A percentile compares a stretch with the other conserved stretches of the same genome.
Conservation (phyloP, 1,140 invertebrate species). For the Cecropterus lyciades region DNA sequence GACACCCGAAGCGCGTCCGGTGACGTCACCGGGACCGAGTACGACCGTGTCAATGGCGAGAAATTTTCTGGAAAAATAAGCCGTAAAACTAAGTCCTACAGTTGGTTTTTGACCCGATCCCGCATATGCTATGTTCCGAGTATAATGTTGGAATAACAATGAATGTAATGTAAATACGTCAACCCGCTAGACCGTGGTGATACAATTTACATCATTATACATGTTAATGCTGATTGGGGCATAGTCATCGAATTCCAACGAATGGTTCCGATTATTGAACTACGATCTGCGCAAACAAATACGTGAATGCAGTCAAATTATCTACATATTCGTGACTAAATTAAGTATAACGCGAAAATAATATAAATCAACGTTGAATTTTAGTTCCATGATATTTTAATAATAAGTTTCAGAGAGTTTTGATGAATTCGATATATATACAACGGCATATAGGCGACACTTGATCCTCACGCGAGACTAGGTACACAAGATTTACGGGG, state of each 20-base stretch:
- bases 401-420: too few species aligned
- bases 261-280: slow-evolving; percentile 6
- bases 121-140: neutral
- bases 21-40: slow-evolving; percentile 59
- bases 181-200: slow-evolving; percentile 41
- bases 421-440: too few species aligned
- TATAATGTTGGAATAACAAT: slow-evolving; percentile 30
- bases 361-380: too few species aligned
- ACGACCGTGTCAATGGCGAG: slow-evolving; percentile 12
- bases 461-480: too few species aligned
- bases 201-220: slow-evolving; percentile 46
- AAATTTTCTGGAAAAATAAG: slow-evolving; percentile 17
- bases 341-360: neutral
- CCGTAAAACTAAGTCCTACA: slow-evolving; percentile 8
- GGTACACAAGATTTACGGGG: too few species aligned
- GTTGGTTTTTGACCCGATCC: neutral
- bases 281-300: neutral
- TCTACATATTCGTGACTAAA: neutral
- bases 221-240: slow-evolving; percentile 38
- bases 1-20: slow-evolving; percentile 54
- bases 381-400: too few species aligned
- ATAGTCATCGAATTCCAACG: slow-evolving; percentile 34
- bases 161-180: slow-evolving; percentile 42
- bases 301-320: neutral
- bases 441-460: too few species aligned